Conservation (phyloP, 2,113 vertebrate genomes). For the Brachyistius frenatus region DNA sequence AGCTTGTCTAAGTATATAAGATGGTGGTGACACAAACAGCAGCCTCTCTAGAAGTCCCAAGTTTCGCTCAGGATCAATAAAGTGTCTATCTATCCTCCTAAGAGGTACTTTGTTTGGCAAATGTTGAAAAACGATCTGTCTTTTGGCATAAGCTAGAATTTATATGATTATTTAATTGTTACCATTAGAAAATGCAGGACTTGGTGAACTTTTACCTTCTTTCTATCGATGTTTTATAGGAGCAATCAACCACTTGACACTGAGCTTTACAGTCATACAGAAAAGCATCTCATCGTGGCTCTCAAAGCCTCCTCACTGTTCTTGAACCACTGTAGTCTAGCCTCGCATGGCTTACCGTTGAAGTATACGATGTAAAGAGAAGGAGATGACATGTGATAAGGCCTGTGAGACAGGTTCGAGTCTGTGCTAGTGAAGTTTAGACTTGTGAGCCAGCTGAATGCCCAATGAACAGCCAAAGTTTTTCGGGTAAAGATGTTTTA, state of each 20-base stretch:
- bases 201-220: slow-evolving; percentile 28
- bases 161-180: slow-evolving; percentile 25
- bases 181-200: slow-evolving; percentile 8
- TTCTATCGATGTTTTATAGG: slow-evolving; percentile 15
- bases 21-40: too few species aligned
- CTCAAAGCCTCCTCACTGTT: slow-evolving; percentile 32
- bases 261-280: slow-evolving; percentile 21
- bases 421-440: slow-evolving; percentile 38
- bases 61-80: too few species aligned
- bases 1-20: too few species aligned
- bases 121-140: background rate
- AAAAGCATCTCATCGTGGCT: slow-evolving; percentile 8
- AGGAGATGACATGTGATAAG: slow-evolving; percentile 33
- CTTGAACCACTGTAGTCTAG: slow-evolving; percentile 18
- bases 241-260: slow-evolving; percentile 33
- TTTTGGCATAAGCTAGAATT: slow-evolving; percentile 1
- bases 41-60: too few species aligned
- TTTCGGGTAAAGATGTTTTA: slow-evolving; percentile 58
- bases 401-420: slow-evolving; percentile 37
- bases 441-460: slow-evolving; percentile 16
- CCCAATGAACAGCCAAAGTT: slow-evolving; percentile 43
- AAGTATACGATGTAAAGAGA: slow-evolving; percentile 34
- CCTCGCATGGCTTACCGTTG: slow-evolving; percentile 26
- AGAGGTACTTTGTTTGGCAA: background rate
- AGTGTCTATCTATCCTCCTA: too few species aligned